Conservation (phyloP, 2,888 invertebrate species). For the Elmis aenea region DNA sequence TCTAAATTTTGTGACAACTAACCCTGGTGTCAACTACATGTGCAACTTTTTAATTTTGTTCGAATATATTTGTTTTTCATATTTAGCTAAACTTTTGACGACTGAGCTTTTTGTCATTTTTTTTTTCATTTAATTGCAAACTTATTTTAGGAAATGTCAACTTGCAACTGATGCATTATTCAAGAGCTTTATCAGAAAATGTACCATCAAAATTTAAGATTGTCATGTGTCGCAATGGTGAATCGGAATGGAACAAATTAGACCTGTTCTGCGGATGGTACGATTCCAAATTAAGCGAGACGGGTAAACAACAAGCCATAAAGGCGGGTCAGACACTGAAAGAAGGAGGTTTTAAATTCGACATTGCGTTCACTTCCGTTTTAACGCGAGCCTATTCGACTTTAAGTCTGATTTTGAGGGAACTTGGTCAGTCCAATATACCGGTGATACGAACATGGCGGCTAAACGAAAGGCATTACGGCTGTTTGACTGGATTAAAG, state of each 20-base stretch:
- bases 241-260: conserved; percentile 44
- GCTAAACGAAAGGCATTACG: conserved; percentile 83
- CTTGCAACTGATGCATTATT: too few relatives aligned
- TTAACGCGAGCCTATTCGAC: conserved; percentile 74
- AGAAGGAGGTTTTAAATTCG: conserved; percentile 65
- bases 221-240: conserved; percentile 44
- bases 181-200: too few relatives aligned
- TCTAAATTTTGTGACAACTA: too few relatives aligned
- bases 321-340: conserved; percentile 70
- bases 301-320: conserved; percentile 64
- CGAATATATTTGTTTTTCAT: too few relatives aligned
- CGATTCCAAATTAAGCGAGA: conserved; percentile 42
- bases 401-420: conserved; percentile 60
- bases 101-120: too few relatives aligned
- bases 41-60: too few relatives aligned
- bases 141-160: too few relatives aligned
- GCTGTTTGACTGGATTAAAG: conserved; percentile 78
- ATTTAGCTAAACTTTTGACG: too few relatives aligned
- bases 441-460: conserved; percentile 74
- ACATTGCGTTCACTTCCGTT: conserved; percentile 76
- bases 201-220: too few relatives aligned
- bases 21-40: too few relatives aligned
- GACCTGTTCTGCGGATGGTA: conserved; percentile 46
- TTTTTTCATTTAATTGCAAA: too few relatives aligned
- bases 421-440: conserved; percentile 62